These are phyloP conservation scores for Nothocercus nigrocapillus DNA, from an alignment of 2,113 vertebrate genomes.

Conservation along the genomic window DNA sequence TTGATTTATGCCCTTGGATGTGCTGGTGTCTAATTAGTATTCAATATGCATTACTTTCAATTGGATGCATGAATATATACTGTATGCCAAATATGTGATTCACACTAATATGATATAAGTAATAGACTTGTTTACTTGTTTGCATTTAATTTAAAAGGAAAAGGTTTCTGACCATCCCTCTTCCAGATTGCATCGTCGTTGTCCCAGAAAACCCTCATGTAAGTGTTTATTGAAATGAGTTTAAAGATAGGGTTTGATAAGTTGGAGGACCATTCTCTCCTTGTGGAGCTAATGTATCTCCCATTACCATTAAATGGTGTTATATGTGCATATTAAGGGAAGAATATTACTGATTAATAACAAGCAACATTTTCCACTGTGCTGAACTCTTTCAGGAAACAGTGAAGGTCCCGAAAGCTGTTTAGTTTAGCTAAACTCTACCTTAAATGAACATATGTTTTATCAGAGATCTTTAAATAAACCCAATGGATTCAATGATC, in stretches of 20 bases:
- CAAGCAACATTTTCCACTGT: neutral
- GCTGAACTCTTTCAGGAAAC: constrained; percentile 23
- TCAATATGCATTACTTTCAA: neutral
- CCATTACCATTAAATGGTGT: constrained; percentile 49
- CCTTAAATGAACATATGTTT: constrained; percentile 3
- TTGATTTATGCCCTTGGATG: constrained; percentile 2
- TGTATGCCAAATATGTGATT: constrained; percentile 13
- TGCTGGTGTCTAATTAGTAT: constrained; percentile 21
- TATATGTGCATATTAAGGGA: constrained; percentile 41
- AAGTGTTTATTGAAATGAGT: neutral
- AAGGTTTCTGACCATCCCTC: neutral
- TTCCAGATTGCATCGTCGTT: neutral
- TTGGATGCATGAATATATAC: neutral
- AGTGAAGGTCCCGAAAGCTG: neutral
- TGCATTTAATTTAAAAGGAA: constrained; percentile 51
- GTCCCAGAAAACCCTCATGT: neutral
- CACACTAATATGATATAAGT: neutral
- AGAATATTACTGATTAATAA: constrained; percentile 44
- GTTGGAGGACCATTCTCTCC: neutral
- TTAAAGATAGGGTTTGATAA: neutral
- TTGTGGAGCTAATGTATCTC: constrained; percentile 37
- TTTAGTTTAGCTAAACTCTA: constrained; percentile 1
- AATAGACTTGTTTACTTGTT: constrained; percentile 36
- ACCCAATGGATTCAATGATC: neutral
- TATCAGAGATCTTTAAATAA: neutral